These are phyloP conservation scores for Ceyx margarethae DNA, from an alignment of 2,113 vertebrate genomes.

Conservation along the genomic window DNA sequence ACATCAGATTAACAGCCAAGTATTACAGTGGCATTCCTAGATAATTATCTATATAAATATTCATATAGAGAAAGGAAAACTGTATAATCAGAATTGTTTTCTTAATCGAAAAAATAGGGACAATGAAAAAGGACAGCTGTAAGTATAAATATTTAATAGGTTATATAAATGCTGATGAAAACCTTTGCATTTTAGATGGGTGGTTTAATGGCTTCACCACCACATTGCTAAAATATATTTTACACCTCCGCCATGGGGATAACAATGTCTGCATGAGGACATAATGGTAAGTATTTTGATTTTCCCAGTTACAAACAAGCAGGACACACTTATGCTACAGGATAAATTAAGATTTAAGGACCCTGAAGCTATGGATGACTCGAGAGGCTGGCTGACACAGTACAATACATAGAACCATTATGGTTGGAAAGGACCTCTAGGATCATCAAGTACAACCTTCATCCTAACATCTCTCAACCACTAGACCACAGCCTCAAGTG, in stretches of 20 bases:
- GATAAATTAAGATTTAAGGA: not conserved
- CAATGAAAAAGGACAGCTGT: not conserved
- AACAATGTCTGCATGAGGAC: not conserved
- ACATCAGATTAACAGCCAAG: not conserved
- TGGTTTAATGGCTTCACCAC: not conserved
- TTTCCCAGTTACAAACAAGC: not conserved
- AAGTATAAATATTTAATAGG: not conserved
- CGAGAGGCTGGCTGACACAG: not conserved
- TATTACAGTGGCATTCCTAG: not conserved
- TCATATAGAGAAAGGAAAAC: not conserved
- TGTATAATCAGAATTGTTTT: not conserved
- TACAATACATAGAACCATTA: too few relatives aligned
- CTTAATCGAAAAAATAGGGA: not conserved
- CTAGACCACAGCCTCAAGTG: too few relatives aligned
- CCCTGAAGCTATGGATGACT: not conserved
- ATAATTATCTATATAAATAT: not conserved
- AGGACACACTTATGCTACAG: not conserved
- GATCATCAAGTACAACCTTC: too few relatives aligned
- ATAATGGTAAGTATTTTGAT: not conserved
- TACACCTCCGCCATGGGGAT: not conserved
- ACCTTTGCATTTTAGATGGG: not conserved
- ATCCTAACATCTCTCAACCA: too few relatives aligned
- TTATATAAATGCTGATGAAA: not conserved
- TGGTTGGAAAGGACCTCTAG: too few relatives aligned
- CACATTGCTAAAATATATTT: not conserved